These are phyloP conservation scores for Blastobasis lacticolella DNA, from an alignment of 2,888 invertebrate genomes.

Conservation along the genomic window DNA sequence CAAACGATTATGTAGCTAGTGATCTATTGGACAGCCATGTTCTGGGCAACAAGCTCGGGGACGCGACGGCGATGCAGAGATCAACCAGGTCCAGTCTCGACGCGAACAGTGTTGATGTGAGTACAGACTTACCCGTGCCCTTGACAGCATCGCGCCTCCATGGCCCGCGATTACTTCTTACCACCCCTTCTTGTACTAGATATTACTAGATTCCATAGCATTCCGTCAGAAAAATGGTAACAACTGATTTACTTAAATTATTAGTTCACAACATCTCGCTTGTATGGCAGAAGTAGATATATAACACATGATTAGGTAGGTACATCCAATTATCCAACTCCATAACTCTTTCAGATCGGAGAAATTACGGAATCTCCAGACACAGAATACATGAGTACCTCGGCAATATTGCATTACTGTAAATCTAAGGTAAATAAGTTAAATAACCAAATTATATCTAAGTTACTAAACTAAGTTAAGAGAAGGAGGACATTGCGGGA, in stretches of 20 bases:
- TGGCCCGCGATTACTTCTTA: too few relatives aligned
- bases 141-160: too few relatives aligned
- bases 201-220: too few relatives aligned
- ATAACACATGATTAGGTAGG: too few relatives aligned
- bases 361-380: slow-evolving; percentile 81
- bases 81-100: slow-evolving; percentile 60
- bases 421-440: slow-evolving; percentile 77
- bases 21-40: slow-evolving; percentile 70
- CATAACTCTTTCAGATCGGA: slow-evolving; percentile 71
- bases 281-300: too few relatives aligned
- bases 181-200: too few relatives aligned
- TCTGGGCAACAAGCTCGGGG: slow-evolving; percentile 52
- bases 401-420: slow-evolving; percentile 86
- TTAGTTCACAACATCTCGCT: too few relatives aligned
- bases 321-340: background rate
- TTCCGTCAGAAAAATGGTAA: too few relatives aligned
- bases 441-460: background rate
- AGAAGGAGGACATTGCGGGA: too few relatives aligned
- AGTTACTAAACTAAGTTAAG: too few relatives aligned
- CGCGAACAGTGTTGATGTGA: slow-evolving; percentile 67
- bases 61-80: slow-evolving; percentile 51
- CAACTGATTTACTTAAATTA: too few relatives aligned
- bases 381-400: slow-evolving; percentile 80
- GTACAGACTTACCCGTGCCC: slow-evolving; percentile 19
- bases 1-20: slow-evolving; percentile 60